Percentiles rank a stretch among this genome's conserved stretches.
These are phyloP conservation scores for Oligia fasciuncula DNA, from an alignment of 2,888 invertebrate species.

Conservation along the genomic window DNA sequence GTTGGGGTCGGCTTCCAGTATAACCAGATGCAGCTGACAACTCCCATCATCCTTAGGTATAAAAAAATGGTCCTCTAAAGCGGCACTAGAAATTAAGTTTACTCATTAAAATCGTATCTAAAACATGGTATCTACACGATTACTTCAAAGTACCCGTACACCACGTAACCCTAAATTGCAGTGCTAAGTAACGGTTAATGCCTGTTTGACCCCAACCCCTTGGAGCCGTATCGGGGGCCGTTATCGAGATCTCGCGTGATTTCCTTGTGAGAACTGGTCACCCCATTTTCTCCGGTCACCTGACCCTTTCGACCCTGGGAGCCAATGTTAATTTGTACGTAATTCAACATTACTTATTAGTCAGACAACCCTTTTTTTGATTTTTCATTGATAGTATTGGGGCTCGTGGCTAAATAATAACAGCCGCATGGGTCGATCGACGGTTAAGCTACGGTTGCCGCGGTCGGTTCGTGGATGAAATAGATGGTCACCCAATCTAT, in stretches of 20 bases:
- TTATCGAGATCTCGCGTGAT: constrained; percentile 77
- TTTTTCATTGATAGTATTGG: neutral
- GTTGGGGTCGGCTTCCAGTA: neutral
- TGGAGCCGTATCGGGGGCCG: constrained; percentile 49
- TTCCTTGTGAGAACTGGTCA: constrained; percentile 64
- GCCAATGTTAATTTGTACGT: constrained; percentile 50
- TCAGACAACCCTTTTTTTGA: constrained; percentile 17
- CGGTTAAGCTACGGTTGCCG: neutral
- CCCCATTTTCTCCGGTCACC: constrained; percentile 76
- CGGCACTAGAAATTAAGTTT: neutral
- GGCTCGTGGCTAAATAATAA: neutral
- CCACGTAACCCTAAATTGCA: constrained; percentile 19
- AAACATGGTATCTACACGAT: neutral
- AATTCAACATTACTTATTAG: constrained; percentile 37
- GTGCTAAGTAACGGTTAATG: constrained; percentile 48
- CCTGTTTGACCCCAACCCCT: constrained; percentile 50
- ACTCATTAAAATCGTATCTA: neutral
- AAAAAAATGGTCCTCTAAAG: neutral
- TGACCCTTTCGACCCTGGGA: constrained; percentile 65
- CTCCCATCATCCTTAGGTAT: neutral
- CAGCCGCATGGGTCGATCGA: neutral
- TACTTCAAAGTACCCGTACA: constrained; percentile 12
- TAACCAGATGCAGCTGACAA: neutral
- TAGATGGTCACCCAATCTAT: neutral
- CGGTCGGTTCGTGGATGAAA: neutral